phyloP scores from a whole-genome alignment of 1,140 invertebrate species.

The Dufourea novaeangliae region DNA sequence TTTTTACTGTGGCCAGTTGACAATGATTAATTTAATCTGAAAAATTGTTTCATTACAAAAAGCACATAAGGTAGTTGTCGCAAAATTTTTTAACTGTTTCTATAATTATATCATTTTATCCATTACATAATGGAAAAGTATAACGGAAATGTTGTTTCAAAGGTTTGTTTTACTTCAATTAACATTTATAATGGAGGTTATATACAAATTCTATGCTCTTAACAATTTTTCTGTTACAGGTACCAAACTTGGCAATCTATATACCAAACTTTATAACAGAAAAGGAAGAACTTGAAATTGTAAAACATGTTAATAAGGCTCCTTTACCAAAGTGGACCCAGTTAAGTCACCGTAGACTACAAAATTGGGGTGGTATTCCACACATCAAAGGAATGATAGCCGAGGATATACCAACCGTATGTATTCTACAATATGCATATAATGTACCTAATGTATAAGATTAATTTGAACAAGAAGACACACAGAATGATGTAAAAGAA shows the following conservation, averaged over 20 bases:
- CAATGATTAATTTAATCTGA: neutral
- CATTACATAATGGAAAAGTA: conserved; percentile 8
- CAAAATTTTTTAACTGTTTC: neutral
- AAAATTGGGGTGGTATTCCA: conserved; percentile 98
- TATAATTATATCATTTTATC: neutral
- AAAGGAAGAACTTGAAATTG: conserved; percentile 90
- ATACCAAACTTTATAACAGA: conserved; percentile 94
- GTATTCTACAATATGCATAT: conserved; percentile 56
- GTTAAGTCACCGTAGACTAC: conserved; percentile 93
- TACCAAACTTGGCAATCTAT: conserved; percentile 90
- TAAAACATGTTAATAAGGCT: conserved; percentile 87
- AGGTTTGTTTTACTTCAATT: conserved; percentile 34
- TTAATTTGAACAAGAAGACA: neutral
- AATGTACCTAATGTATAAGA: neutral
- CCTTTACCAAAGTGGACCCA: conserved; percentile 98
- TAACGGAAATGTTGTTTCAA: conserved; percentile 26
- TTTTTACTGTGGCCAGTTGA: neutral
- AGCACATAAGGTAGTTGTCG: no score
- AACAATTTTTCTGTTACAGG: conserved; percentile 78
- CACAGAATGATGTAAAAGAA: neutral
- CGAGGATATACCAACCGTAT: conserved; percentile 90
- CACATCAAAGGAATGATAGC: conserved; percentile 96
- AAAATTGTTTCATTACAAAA: neutral
- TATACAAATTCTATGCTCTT: neutral
- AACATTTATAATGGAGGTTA: conserved; percentile 32